phyloP scores from a whole-genome alignment of 2,888 invertebrate genomes.

The Drosophila vallismaia region DNA sequence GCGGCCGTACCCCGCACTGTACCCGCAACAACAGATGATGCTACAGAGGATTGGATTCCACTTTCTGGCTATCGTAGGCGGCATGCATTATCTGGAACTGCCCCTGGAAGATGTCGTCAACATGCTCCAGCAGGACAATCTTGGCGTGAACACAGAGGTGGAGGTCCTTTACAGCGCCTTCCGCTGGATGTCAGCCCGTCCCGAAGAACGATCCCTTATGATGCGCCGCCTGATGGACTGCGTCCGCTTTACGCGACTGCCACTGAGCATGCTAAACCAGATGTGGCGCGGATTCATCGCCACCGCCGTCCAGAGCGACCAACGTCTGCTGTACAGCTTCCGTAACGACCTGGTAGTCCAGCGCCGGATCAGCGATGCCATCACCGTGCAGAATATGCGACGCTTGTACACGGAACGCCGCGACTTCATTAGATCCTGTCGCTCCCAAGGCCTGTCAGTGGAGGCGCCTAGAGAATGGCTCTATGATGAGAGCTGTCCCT shows the following conservation, averaged over 20 bases:
- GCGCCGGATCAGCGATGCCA: neutral
- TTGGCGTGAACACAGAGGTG: constrained; percentile 2
- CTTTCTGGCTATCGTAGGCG: constrained; percentile 1
- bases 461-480: neutral
- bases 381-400: neutral
- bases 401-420: neutral
- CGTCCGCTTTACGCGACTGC: constrained; percentile 7
- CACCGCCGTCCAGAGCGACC: neutral
- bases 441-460: neutral
- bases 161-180: neutral
- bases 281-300: neutral
- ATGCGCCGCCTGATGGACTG: constrained; percentile 10
- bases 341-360: neutral
- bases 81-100: neutral
- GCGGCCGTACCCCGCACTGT: neutral
- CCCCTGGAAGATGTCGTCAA: neutral
- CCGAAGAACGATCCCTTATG: neutral
- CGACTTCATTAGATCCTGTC: too few species aligned
- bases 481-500: constrained; percentile 1
- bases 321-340: neutral
- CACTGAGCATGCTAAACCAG: neutral
- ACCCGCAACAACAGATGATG: neutral
- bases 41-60: neutral
- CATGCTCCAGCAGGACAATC: neutral
- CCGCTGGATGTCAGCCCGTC: constrained; percentile 3